Base-by-base conservation (phyloP, 2,888 invertebrate species). In the Apodemia hepburni region DNA sequence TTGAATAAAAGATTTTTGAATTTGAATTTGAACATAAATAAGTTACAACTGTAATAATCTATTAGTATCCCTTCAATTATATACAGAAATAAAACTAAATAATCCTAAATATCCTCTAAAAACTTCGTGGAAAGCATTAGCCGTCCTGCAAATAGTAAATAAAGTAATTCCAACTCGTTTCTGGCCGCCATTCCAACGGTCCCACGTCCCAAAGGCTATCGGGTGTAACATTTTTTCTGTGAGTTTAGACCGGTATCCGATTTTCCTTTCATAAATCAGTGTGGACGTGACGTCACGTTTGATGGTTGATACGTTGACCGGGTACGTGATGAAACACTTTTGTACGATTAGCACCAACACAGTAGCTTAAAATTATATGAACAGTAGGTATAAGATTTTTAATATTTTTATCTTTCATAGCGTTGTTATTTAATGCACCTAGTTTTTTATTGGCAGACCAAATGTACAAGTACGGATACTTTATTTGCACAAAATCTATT, bases 221-320 rank as follows among this genome's bases (percentile, higher is more conserved):
- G 80, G 80, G 73, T 75, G 78, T 79, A 76, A 77, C 79, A 59
- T 59, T 62, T 62, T 62, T 62, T 62, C 58, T 45, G 27, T 51
- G 54, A 54, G 61, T 62, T 58, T 58, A 22, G 61, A 35, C 58
- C 61, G 58, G 17, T 38, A 35, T 60, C 29, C 47, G 51, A 60
- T 60, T 60, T 60, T 60, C 60, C 82, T 78, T 79, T 84, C 83
- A 87, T 88, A 88, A 88, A 88, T 88, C 88, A 87, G 76, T 64
- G 72, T 71, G 78, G 65, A 72, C 88, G 86, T 86, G 88, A 83
- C 79, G 80, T 80, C 87, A 87, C 85, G 88, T 82, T 67, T 75
- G 66, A 68, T 71, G 74, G 75, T 77, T 81, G 78, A 83, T 80
- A 81, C 80, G 81, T 81, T 75, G 77, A 75, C 74, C 72, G 73